Base-by-base conservation (phyloP, 2,888 invertebrate genomes). In the Ophioninae sp. region DNA sequence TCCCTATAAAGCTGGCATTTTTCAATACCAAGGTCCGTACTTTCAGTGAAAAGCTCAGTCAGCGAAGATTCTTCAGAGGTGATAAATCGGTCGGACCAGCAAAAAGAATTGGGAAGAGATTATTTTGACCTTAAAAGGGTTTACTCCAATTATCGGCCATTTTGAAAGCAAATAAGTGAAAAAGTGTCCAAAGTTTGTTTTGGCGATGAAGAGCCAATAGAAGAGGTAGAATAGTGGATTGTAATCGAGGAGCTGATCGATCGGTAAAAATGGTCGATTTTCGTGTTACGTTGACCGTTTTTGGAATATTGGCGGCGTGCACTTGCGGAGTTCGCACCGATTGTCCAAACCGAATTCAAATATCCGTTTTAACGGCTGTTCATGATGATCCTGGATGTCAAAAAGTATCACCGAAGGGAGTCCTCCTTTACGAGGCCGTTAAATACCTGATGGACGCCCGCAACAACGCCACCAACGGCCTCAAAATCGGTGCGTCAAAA, bases 1-100 rank as follows among this genome's bases (percentile, higher is more conserved):
- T 91, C 89, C 88, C 87, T 91, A 91, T 91, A 91, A 91, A 91
- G 89, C 89, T 86, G 77, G 85, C 61, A 81, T 61, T 88, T 88
- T 89, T 91, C 89, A 91, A 89, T 91, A 91, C 88, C 90, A 91
- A 90, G 90, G 89, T 91, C 86, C 87, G 88, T 87, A 90, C 88
- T 90, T 73, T 70, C 72, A 81, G 74, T 65, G 59, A 84, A 85
- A 83, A 79, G 75, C 76, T 77, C 84, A 30, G 56, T 57, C 56
- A 8, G 68, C 39, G 23, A 74, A 65, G 62, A 75, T 74, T 61
- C 50, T 30, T 59, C 17, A 21, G 8, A 17, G 20, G 56, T 37
- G 41, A 41, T 20, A 50, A n/a, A 68, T 67, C 41, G n/a, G 44
- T 3, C 20, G 67, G 20, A 20, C 56, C 56, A 44, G n/a, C 17